A percentile compares a stretch with the other conserved stretches of the same genome.
These are phyloP conservation scores for Syngnathus acus DNA, from an alignment of 2,797 vertebrate species.

Conservation along the genomic window DNA sequence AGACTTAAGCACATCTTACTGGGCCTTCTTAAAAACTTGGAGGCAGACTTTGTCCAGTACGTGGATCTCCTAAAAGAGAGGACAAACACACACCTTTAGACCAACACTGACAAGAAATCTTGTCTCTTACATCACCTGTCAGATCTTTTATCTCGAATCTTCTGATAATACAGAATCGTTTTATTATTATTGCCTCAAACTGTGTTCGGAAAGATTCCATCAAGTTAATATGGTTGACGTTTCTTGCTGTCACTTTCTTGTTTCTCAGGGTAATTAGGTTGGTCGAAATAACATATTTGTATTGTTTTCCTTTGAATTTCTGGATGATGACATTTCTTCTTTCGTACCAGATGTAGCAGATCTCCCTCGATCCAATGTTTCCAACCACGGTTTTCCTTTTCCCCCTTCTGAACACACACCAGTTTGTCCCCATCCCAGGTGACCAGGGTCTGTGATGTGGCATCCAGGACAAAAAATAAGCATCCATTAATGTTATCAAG, in stretches of 20 bases:
- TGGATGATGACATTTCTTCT: background rate
- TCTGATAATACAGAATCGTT: constrained; percentile 2
- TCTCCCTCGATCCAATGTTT: constrained; percentile 92
- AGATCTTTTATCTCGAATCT: background rate
- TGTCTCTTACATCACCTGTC: constrained; percentile 13
- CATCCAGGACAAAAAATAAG: background rate
- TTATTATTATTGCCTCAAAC: constrained; percentile 18
- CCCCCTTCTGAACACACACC: constrained; percentile 86
- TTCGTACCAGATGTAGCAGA: constrained; percentile 81
- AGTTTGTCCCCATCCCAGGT: constrained; percentile 88
- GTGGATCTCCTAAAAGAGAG: constrained; percentile 75
- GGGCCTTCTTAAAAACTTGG: constrained; percentile 84
- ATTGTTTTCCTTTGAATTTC: background rate
- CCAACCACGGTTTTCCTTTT: constrained; percentile 93
- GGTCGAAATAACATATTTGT: background rate
- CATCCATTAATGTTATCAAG: background rate
- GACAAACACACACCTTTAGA: constrained; percentile 45
- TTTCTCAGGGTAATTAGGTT: background rate
- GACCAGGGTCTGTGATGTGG: constrained; percentile 71
- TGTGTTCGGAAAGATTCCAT: background rate
- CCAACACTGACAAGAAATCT: constrained; percentile 15
- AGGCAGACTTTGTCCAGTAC: constrained; percentile 82
- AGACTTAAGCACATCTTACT: background rate
- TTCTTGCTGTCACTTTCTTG: background rate
- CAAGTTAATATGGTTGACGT: background rate